Percentiles rank a stretch among this genome's conserved stretches.
Conservation (phyloP, 2,113 vertebrate species). For the Spea multiplicata region DNA sequence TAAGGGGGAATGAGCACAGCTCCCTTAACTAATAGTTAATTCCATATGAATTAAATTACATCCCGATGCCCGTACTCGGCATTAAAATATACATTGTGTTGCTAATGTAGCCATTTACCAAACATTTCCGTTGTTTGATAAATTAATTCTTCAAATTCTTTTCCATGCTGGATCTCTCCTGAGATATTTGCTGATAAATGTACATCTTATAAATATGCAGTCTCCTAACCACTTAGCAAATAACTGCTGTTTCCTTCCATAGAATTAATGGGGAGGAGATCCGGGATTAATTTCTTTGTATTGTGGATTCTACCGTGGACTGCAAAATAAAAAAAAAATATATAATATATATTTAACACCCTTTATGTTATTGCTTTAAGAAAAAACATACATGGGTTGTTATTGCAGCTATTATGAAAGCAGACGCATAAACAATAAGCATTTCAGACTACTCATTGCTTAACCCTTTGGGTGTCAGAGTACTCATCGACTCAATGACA, state of each 20-base stretch:
- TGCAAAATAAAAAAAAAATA: conserved; percentile 14
- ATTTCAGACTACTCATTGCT: not conserved
- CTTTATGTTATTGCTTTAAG: not conserved
- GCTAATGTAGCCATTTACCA: conserved; percentile 46
- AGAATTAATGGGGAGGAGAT: conserved; percentile 46
- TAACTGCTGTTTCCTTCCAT: conserved; percentile 45
- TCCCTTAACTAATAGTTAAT: not conserved
- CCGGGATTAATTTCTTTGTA: conserved; percentile 42
- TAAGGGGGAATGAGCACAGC: not conserved
- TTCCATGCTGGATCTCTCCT: conserved; percentile 40
- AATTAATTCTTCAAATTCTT: conserved; percentile 45
- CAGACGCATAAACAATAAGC: not conserved
- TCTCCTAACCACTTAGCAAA: conserved; percentile 47
- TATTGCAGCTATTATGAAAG: no score
- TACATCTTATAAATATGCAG: conserved; percentile 48
- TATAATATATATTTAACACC: conserved; percentile 3
- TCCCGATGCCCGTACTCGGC: conserved; percentile 1
- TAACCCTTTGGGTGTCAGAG: not conserved
- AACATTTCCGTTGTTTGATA: conserved; percentile 39
- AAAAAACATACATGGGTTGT: no score
- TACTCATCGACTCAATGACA: not conserved
- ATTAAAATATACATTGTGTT: conserved; percentile 46
- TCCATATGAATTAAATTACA: not conserved
- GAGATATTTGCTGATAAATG: conserved; percentile 47
- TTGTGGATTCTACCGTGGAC: conserved; percentile 36